Percentiles rank a stretch among this genome's conserved stretches.
Evolutionary conservation across 2,888 invertebrate genomes (phyloP).

Genomic region (Eupithecia vulgata): DNA sequence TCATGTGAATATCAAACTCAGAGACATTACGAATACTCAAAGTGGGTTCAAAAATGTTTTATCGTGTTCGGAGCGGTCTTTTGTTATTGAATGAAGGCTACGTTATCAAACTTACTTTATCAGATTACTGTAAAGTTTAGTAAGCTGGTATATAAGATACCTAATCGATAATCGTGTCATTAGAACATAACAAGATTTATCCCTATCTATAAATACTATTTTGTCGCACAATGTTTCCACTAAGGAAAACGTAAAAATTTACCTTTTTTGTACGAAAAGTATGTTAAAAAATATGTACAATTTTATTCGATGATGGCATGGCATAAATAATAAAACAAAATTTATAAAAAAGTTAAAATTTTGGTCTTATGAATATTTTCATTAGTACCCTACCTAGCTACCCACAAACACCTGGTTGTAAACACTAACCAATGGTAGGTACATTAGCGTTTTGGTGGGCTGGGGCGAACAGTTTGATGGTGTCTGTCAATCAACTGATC

Average conservation of each 20-base stretch:
- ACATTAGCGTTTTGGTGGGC: no score
- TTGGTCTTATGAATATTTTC: background rate
- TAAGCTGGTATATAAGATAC: background rate
- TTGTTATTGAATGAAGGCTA: background rate
- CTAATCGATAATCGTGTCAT: conserved; percentile 1
- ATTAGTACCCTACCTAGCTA: background rate
- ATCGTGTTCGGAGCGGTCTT: background rate
- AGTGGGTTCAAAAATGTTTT: background rate
- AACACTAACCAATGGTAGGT: no score
- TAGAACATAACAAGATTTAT: conserved; percentile 1
- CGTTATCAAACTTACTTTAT: background rate
- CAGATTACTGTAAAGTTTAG: background rate
- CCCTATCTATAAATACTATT: conserved; percentile 2
- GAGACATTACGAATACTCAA: background rate
- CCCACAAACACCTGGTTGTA: background rate
- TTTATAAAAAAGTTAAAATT: background rate
- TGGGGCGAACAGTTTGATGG: no score
- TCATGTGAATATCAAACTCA: background rate
- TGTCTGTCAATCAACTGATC: background rate
- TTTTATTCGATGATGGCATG: no score
- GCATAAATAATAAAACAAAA: background rate
- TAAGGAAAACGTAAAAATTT: background rate
- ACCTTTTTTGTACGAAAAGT: no score
- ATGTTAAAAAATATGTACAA: no score
- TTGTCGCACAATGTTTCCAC: conserved; percentile 4